Base-by-base conservation (phyloP, 2,888 invertebrate genomes). In the Caenorhabditis wallacei region DNA sequence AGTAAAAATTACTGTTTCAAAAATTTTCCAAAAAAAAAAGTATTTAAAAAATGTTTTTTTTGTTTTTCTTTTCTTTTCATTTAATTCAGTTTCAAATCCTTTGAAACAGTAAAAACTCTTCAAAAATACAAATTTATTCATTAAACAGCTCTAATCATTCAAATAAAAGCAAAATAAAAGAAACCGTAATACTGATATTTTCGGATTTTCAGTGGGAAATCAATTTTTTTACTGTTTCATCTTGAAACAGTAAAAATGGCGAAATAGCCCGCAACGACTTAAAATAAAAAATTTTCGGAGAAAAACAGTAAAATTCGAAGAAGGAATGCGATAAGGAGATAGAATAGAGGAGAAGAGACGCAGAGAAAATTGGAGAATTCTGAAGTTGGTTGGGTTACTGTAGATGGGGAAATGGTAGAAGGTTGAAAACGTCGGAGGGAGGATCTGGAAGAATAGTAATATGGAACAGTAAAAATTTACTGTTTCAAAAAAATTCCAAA, bases 291-390 rank as follows among this genome's bases (percentile, higher is more conserved):
- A 59, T 48, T 54, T 20, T 82, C 82, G 24, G 56, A 24, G 54
- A 82, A 46, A 56, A 76, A 76, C 3, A 82, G 26, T 10, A 82
- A 35, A 59, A 76, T 24, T 54, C 82, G 59, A 53, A 82, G 68
- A 24, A 82, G 71, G 46, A 82, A 76, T 53, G 82, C 82, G 57
- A 82, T 35, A 22, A 48, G 16, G 48, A 82, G 54, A 64, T 72
- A 68, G 61, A 71, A 61, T n/a, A 59, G 11, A 8, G 71, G 70
- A 8, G 79, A 80, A 43, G 64, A 48, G 79, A 71, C 57, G 56
- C 51, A 57, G 54, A 71, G 26, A 64, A 71, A 64, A 56, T 20
- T 30, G 35, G 66, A 48, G 22, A 66, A 57, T 43, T 80, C 66
- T 4, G 11, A 16, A 46, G 3, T 43, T n/a, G n/a, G n/a, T 22